phyloP scores from a whole-genome alignment of 2,888 invertebrate genomes.

The Melikaiella ostensackeni region DNA sequence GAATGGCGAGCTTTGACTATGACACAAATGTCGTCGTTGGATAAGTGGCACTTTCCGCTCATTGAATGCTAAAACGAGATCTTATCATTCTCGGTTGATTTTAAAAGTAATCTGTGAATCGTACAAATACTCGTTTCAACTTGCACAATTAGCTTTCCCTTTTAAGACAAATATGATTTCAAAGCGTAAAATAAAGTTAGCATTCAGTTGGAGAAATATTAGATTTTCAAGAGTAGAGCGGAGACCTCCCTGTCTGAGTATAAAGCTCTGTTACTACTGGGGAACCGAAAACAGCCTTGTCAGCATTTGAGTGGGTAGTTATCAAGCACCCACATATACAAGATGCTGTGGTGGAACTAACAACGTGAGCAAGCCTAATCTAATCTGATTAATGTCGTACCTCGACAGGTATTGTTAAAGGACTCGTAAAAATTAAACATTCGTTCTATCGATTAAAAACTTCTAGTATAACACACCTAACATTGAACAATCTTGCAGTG shows the following conservation, averaged over 20 bases:
- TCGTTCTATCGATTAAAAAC: not conserved
- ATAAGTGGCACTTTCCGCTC: not conserved
- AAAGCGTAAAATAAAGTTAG: not conserved
- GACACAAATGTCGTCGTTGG: not conserved
- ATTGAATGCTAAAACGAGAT: not conserved
- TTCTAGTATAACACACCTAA: no score
- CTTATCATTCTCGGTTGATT: not conserved
- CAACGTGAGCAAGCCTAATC: not conserved
- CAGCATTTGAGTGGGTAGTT: not conserved
- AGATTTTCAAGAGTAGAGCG: not conserved
- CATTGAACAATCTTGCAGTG: no score
- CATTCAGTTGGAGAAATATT: not conserved
- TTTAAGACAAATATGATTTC: not conserved
- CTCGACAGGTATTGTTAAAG: not conserved
- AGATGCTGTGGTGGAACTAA: slow-evolving; percentile 2
- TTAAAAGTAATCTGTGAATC: not conserved
- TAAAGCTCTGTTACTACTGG: not conserved
- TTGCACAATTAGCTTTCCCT: not conserved
- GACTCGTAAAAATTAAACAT: not conserved
- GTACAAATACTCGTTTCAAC: not conserved
- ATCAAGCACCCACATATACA: not conserved
- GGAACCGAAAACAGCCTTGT: slow-evolving; percentile 6
- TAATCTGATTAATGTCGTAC: not conserved
- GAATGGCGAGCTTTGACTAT: not conserved
- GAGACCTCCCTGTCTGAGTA: not conserved